These are phyloP conservation scores for Reinhardtius hippoglossoides DNA, from an alignment of 2,113 vertebrate species.

Conservation along the genomic window DNA sequence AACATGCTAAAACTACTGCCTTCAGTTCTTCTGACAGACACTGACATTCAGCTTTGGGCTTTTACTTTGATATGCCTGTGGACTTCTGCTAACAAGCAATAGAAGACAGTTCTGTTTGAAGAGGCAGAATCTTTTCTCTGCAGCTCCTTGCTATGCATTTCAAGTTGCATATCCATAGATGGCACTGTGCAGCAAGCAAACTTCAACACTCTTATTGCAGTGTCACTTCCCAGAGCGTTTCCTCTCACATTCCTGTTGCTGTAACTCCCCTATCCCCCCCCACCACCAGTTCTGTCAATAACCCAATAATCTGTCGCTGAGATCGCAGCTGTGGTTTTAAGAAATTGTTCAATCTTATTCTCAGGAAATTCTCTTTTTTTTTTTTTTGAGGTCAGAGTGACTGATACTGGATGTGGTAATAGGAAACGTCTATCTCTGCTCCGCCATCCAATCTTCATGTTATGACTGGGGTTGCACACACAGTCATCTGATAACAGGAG, in stretches of 20 bases:
- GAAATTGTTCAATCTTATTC: slow-evolving; percentile 43
- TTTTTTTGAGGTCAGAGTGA: slow-evolving; percentile 35
- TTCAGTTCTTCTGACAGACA: slow-evolving; percentile 7
- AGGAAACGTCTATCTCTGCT: slow-evolving; percentile 52
- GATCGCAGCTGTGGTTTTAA: slow-evolving; percentile 42
- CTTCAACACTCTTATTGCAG: slow-evolving; percentile 31
- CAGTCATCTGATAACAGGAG: slow-evolving; percentile 63
- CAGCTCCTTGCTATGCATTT: slow-evolving; percentile 62
- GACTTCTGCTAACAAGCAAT: slow-evolving; percentile 3
- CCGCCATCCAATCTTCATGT: slow-evolving; percentile 60
- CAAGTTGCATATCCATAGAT: slow-evolving; percentile 77
- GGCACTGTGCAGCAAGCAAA: slow-evolving; percentile 80
- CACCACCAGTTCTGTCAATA: neutral
- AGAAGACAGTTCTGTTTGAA: neutral
- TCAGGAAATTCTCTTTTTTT: neutral
- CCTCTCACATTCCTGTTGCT: slow-evolving; percentile 15
- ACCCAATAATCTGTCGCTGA: slow-evolving; percentile 30
- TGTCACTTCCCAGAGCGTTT: slow-evolving; percentile 49
- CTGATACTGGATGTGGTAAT: slow-evolving; percentile 47
- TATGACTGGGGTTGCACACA: slow-evolving; percentile 64
- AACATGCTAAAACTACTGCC: neutral
- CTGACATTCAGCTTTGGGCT: slow-evolving; percentile 7
- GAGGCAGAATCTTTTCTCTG: neutral
- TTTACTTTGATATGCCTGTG: neutral
- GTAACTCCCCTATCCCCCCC: neutral